A percentile compares a stretch with the other conserved stretches of the same genome.
phyloP scores from a whole-genome alignment of 2,797 vertebrate species.

The Staurois parvus region DNA sequence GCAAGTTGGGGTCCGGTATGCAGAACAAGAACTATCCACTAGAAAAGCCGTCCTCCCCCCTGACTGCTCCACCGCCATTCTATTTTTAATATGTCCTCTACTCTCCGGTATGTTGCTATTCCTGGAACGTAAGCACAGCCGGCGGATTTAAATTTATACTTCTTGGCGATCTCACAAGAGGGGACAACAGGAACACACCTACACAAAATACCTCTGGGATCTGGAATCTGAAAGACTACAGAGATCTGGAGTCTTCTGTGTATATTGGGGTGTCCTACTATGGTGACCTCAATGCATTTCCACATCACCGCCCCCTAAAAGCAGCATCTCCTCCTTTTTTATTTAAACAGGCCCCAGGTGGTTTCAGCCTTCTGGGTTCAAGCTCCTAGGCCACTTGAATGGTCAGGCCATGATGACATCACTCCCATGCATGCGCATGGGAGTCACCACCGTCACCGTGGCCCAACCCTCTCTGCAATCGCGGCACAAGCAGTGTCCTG shows the following conservation, averaged over 20 bases:
- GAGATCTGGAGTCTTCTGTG: not conserved
- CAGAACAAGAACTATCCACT: not conserved
- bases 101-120: constrained; percentile 51
- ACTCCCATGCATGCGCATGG: too few species aligned
- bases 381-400: too few species aligned
- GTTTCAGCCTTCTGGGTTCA: too few species aligned
- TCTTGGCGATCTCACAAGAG: constrained; percentile 32
- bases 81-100: constrained; percentile 58
- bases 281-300: too few species aligned
- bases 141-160: constrained; percentile 29
- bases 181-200: constrained; percentile 10
- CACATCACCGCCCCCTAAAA: too few species aligned
- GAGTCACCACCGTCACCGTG: too few species aligned
- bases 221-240: not conserved
- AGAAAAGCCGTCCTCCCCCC: not conserved
- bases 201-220: not conserved
- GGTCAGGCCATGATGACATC: too few species aligned
- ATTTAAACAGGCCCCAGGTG: too few species aligned
- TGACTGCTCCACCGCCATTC: constrained; percentile 19
- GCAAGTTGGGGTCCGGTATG: not conserved
- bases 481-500: too few species aligned
- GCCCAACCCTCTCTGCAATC: too few species aligned
- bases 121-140: constrained; percentile 38
- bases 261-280: not conserved
- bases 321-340: too few species aligned